Base-by-base conservation (phyloP, 2,797 vertebrate genomes). In the Manis javanica region DNA sequence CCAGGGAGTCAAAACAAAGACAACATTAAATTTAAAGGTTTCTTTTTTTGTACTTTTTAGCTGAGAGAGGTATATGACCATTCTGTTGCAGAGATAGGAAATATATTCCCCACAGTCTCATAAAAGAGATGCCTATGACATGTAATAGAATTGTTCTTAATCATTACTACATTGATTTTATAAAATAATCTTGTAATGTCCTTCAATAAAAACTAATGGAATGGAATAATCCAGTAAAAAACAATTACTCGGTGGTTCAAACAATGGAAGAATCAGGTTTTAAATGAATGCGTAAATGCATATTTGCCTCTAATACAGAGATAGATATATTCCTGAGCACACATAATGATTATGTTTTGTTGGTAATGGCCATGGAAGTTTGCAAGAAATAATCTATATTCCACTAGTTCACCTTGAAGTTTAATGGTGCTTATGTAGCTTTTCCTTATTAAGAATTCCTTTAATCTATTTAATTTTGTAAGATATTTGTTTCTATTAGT, bases 191-290 rank as follows among this genome's bases (percentile, higher is more conserved):
- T 75, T 91, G 24, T 46, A 83, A 74, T 31, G 2, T 55, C 61
- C 29, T 92, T 90, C 61, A 89, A 34, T 87, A 59, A 93, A 97
- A 91, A 81, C 37, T 75, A 96, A 74, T 64, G 59, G 29, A 96
- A 74, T 64, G 59, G 29, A 96, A 87, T 68, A 84, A 66, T 63
- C 69, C 29, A 88, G 34, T 42, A 81, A 85, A 93, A 94, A 46
- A 66, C 34, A 87, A 93, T 49, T 90, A 64, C 42, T 57, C 34
- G 53, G 13, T 69, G 37, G n/a, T 79, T 95, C 87, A 87, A 86
- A 83, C 9, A 75, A 81, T 53, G 42, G 57, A 53, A 63, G 8
- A 15, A 81, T 31, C 81, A 55, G 37, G 4, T 42, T 96, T 96
- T 89, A 31, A 82, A 74, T 37, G 14, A 72, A 85, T 61, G 10